Conservation (phyloP, 35 echinoderm and acorn worm genomes). For the Diadema setosum region DNA sequence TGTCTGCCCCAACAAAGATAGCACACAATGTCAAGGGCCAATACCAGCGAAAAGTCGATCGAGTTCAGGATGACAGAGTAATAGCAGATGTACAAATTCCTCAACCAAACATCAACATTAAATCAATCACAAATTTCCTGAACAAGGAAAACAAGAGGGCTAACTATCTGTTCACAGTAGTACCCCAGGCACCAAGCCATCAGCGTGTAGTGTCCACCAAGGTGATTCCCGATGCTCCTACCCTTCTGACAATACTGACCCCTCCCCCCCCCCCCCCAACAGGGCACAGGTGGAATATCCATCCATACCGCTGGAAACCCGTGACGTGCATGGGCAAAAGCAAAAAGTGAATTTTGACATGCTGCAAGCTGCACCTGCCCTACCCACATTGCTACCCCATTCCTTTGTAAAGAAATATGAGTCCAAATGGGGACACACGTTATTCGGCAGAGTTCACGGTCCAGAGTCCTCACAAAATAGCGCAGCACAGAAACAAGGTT, state of each 20-base stretch:
- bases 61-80: constrained; percentile 33
- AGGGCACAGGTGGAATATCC: constrained; percentile 22
- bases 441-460: constrained; percentile 54
- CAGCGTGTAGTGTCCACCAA: neutral
- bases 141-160: constrained; percentile 23
- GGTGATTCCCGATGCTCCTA: constrained; percentile 8
- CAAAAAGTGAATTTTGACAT: no score
- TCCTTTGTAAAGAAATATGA: constrained; percentile 67
- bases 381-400: constrained; percentile 2
- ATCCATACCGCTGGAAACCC: neutral
- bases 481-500: constrained; percentile 71
- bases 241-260: constrained; percentile 21
- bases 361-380: constrained; percentile 12
- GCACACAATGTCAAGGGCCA: neutral
- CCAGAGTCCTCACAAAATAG: neutral
- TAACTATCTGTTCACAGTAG: constrained; percentile 11
- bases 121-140: constrained; percentile 19
- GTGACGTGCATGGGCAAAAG: no score
- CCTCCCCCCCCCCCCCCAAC: neutral
- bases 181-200: constrained; percentile 15
- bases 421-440: constrained; percentile 58
- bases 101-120: constrained; percentile 32
- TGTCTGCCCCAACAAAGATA: constrained; percentile 20
- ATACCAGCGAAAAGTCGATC: constrained; percentile 41
- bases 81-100: neutral